These are phyloP conservation scores for Gari tellinella DNA, from an alignment of 2,888 invertebrate genomes.

Conservation along the genomic window DNA sequence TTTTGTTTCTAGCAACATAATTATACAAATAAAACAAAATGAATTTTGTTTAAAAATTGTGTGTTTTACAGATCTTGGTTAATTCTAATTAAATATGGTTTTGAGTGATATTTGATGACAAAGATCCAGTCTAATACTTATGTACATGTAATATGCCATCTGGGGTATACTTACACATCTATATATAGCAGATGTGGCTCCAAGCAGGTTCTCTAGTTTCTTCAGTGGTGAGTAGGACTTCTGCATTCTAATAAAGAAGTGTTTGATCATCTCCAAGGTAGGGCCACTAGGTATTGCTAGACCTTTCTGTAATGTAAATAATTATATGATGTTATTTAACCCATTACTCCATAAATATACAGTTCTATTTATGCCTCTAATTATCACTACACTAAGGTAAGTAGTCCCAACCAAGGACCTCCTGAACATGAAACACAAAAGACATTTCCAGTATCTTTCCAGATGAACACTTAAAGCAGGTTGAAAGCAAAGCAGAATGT, in stretches of 20 bases:
- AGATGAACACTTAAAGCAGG: too few relatives aligned
- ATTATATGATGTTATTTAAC: background rate
- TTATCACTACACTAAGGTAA: too few relatives aligned
- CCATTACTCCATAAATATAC: too few relatives aligned
- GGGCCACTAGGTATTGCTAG: slow-evolving; percentile 89
- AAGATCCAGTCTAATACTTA: too few relatives aligned
- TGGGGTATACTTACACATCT: slow-evolving; percentile 77
- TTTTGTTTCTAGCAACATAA: too few relatives aligned
- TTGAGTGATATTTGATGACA: background rate
- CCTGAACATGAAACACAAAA: too few relatives aligned
- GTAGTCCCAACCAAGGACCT: too few relatives aligned
- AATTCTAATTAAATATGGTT: too few relatives aligned
- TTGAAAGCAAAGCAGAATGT: too few relatives aligned
- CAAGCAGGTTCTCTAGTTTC: slow-evolving; percentile 95
- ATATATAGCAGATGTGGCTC: slow-evolving; percentile 93
- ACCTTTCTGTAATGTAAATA: slow-evolving; percentile 67
- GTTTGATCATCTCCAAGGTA: slow-evolving; percentile 90
- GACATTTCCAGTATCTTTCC: too few relatives aligned
- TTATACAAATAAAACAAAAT: background rate
- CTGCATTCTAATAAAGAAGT: slow-evolving; percentile 92
- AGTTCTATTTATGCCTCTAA: too few relatives aligned
- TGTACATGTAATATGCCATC: too few relatives aligned
- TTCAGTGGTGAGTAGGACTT: slow-evolving; percentile 96
- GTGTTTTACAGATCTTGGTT: background rate
- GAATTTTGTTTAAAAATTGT: background rate